Evolutionary conservation across 2,888 invertebrate genomes (phyloP).

Genomic region (Phortica magna): DNA sequence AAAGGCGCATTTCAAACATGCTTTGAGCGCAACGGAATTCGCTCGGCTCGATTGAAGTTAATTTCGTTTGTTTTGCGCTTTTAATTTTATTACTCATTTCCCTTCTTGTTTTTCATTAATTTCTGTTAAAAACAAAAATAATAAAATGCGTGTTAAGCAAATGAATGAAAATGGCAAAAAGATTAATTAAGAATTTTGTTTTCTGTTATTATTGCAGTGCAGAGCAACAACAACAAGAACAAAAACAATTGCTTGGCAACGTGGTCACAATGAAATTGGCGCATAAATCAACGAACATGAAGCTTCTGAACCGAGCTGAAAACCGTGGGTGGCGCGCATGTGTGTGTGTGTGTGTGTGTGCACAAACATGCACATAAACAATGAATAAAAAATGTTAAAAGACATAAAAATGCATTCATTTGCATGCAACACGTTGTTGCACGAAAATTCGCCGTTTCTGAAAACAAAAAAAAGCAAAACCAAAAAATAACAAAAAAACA

Average conservation of each 20-base stretch:
- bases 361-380: slow-evolving; percentile 28
- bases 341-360: background rate
- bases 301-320: slow-evolving; percentile 31
- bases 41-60: background rate
- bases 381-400: slow-evolving; percentile 30
- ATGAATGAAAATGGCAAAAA: slow-evolving; percentile 7
- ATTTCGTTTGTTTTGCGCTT: background rate
- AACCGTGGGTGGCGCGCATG: background rate
- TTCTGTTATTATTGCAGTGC: background rate
- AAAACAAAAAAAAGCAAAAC: background rate
- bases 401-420: slow-evolving; percentile 59
- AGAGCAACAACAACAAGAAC: slow-evolving; percentile 1
- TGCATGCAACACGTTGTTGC: slow-evolving; percentile 69
- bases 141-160: background rate
- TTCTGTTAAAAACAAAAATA: slow-evolving; percentile 50
- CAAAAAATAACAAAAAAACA: slow-evolving; percentile 25
- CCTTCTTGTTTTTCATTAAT: slow-evolving; percentile 54
- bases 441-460: background rate
- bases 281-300: slow-evolving; percentile 55
- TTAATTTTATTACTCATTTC: background rate
- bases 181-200: slow-evolving; percentile 24
- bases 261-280: slow-evolving; percentile 37
- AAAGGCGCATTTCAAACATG: background rate
- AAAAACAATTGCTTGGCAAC: slow-evolving; percentile 37
- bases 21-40: background rate